Conservation (phyloP, 53 echinoderm and acorn worm species). For the Astropecten irregularis region DNA sequence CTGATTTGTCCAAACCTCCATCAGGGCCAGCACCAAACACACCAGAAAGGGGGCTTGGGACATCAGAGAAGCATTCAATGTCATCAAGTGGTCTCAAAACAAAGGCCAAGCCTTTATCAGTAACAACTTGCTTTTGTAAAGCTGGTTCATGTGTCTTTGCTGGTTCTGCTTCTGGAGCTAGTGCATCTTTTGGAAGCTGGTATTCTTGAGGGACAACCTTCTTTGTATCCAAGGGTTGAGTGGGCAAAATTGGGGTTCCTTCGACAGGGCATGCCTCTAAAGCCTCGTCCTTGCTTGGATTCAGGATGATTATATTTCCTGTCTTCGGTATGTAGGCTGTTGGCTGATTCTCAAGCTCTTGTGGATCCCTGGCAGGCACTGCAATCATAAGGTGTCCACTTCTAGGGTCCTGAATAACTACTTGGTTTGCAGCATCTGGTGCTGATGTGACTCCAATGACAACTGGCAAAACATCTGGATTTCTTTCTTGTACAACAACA, state of each 20-base stretch:
- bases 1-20: not conserved
- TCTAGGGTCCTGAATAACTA: conserved; percentile 71
- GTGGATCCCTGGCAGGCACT: conserved; percentile 63
- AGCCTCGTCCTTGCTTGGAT: conserved; percentile 10
- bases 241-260: not conserved
- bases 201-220: not conserved
- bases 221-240: not conserved
- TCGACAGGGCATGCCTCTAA: conserved; percentile 27
- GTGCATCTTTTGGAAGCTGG: not conserved
- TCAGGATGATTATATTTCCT: conserved; percentile 27
- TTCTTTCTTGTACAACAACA: conserved; percentile 28
- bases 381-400: conserved; percentile 69
- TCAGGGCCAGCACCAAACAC: not conserved
- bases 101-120: conserved; percentile 76
- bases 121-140: conserved; percentile 60
- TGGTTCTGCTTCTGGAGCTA: not conserved
- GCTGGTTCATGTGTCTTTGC: conserved; percentile 6
- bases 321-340: conserved; percentile 42
- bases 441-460: conserved; percentile 14
- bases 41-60: conserved; percentile 40
- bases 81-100: conserved; percentile 57
- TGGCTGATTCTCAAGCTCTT: conserved; percentile 57
- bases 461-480: conserved; percentile 28
- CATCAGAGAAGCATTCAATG: not conserved
- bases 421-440: conserved; percentile 14